A percentile compares a stretch with the other conserved stretches of the same genome.
Conservation (phyloP, 2,888 invertebrate species). For the Lycaena phlaeas region DNA sequence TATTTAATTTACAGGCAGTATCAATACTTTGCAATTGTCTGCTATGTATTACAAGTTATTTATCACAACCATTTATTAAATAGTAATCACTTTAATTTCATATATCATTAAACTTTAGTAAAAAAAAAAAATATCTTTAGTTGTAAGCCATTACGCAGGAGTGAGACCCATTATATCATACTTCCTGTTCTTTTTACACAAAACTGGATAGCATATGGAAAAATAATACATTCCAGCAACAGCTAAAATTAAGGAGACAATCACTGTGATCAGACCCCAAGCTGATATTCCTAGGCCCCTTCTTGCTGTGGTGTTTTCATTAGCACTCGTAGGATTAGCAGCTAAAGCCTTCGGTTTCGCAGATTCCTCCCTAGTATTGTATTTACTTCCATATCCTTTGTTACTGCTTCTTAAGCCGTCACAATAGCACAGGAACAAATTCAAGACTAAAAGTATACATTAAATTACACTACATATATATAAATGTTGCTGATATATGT, state of each 20-base stretch:
- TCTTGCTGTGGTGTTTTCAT: slow-evolving; percentile 31
- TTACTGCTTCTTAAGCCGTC: slow-evolving; percentile 14
- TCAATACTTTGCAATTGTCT: too few relatives aligned
- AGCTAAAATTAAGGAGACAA: slow-evolving; percentile 62
- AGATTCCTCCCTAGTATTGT: slow-evolving; percentile 21
- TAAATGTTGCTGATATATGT: neutral
- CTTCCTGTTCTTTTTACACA: slow-evolving; percentile 71
- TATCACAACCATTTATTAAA: slow-evolving; percentile 1
- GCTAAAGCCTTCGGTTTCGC: slow-evolving; percentile 24
- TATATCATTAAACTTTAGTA: too few relatives aligned
- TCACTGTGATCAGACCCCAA: slow-evolving; percentile 75
- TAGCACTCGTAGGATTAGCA: slow-evolving; percentile 18
- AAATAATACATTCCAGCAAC: slow-evolving; percentile 75
- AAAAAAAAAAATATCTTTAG: too few relatives aligned
- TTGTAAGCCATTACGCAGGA: slow-evolving; percentile 26
- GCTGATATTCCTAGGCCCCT: slow-evolving; percentile 73
- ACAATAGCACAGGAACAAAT: slow-evolving; percentile 11
- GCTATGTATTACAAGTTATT: too few relatives aligned
- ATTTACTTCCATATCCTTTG: slow-evolving; percentile 14
- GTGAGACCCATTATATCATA: slow-evolving; percentile 72
- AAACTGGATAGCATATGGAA: slow-evolving; percentile 76
- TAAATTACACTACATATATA: neutral
- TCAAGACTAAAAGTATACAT: slow-evolving; percentile 14
- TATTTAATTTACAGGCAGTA: too few relatives aligned
- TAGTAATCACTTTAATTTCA: neutral